Conservation (phyloP, 2,888 invertebrate species). For the Drymonia ruficornis region DNA sequence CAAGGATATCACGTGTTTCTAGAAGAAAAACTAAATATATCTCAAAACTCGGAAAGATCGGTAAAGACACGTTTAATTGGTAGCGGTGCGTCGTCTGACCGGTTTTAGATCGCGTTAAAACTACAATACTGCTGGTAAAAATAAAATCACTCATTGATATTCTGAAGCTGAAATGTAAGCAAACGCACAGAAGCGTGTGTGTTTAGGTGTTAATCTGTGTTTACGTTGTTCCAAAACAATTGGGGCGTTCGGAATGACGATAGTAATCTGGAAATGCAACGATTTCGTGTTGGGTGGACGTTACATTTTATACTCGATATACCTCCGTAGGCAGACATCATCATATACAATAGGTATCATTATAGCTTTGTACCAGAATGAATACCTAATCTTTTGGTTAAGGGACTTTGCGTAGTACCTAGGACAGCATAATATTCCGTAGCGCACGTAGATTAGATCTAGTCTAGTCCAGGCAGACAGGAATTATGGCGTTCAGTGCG, state of each 20-base stretch:
- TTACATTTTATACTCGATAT: conserved; percentile 10
- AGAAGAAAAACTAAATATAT: conserved; percentile 2
- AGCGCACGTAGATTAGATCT: too few relatives aligned
- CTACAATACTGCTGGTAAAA: conserved; percentile 37
- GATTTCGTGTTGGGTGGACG: conserved; percentile 1
- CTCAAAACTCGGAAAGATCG: conserved; percentile 14
- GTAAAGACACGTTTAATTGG: conserved; percentile 33
- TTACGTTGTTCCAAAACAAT: conserved; percentile 21
- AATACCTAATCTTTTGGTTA: too few relatives aligned
- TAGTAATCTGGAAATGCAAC: conserved; percentile 5
- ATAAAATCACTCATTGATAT: conserved; percentile 44
- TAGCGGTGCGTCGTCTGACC: conserved; percentile 24
- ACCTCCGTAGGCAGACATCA: neutral
- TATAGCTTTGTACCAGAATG: too few relatives aligned
- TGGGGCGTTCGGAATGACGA: conserved; percentile 7
- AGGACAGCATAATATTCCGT: too few relatives aligned
- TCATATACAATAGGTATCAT: too few relatives aligned
- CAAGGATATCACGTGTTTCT: conserved; percentile 31
- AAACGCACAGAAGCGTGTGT: conserved; percentile 22
- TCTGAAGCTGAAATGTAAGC: conserved; percentile 41
- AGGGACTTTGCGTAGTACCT: too few relatives aligned
- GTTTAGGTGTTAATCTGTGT: conserved; percentile 29
- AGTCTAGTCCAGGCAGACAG: too few relatives aligned
- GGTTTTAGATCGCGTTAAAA: conserved; percentile 35
- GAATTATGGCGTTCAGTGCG: neutral